Conservation (phyloP, 1,140 invertebrate species). For the Lordiphosa collinella region DNA sequence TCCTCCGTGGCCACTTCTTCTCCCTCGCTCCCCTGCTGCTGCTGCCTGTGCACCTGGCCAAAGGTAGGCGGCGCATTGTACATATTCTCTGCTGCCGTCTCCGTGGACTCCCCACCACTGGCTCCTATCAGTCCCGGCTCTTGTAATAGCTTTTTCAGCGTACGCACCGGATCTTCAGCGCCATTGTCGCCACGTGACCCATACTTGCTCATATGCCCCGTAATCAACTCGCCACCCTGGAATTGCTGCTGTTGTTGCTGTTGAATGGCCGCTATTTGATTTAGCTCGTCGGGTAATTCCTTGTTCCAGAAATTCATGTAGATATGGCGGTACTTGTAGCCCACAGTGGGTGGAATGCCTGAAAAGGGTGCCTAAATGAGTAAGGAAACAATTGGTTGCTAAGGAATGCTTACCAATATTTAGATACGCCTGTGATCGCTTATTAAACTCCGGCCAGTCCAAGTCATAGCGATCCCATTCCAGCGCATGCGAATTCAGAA, state of each 20-base stretch:
- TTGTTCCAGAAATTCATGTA: conserved; percentile 89
- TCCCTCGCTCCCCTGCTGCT: conserved; percentile 24
- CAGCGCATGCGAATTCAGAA: conserved; percentile 81
- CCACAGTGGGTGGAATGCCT: conserved; percentile 85
- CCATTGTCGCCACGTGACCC: conserved; percentile 57
- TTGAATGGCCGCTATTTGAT: conserved; percentile 79
- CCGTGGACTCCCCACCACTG: conserved; percentile 38
- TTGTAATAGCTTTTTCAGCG: conserved; percentile 65
- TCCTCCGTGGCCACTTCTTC: conserved; percentile 24
- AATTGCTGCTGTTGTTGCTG: conserved; percentile 50
- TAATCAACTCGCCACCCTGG: conserved; percentile 57
- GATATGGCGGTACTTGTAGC: conserved; percentile 83
- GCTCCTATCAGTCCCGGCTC: conserved; percentile 29
- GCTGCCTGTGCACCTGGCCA: conserved; percentile 42
- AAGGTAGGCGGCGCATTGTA: conserved; percentile 78
- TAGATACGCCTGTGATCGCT: conserved; percentile 86
- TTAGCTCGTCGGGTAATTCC: conserved; percentile 83
- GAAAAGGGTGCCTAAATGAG: conserved; percentile 20
- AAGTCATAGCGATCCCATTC: conserved; percentile 85
- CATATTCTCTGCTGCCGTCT: conserved; percentile 68
- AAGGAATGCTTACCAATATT: conserved; percentile 84
- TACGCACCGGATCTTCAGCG: conserved; percentile 68
- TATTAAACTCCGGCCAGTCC: conserved; percentile 90
- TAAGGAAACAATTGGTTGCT: not conserved
- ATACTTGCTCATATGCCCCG: conserved; percentile 75